A percentile compares a stretch with the other conserved stretches of the same genome.
Evolutionary conservation across 2,888 invertebrate species (phyloP).

Genomic region (Melinaea menophilus): DNA sequence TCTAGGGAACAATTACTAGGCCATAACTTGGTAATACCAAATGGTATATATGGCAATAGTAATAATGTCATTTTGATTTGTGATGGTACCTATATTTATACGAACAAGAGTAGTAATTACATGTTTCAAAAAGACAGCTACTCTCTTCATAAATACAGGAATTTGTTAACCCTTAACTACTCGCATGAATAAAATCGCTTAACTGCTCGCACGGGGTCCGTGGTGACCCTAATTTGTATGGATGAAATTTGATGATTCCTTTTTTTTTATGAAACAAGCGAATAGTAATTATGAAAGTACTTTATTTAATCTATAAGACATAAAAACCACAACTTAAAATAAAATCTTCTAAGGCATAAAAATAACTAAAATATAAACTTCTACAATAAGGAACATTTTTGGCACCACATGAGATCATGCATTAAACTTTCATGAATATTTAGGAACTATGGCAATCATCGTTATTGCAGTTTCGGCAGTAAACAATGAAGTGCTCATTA

Average conservation of each 20-base stretch:
- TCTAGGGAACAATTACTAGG: too few species aligned
- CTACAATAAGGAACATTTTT: slow-evolving; percentile 15
- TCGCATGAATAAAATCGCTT: too few species aligned
- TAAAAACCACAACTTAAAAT: slow-evolving; percentile 11
- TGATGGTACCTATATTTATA: too few species aligned
- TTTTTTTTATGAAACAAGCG: slow-evolving; percentile 10
- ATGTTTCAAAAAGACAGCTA: too few species aligned
- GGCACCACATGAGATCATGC: slow-evolving; percentile 16
- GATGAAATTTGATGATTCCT: slow-evolving; percentile 9
- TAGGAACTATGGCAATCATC: slow-evolving; percentile 19
- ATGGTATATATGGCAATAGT: too few species aligned
- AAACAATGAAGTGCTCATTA: slow-evolving; percentile 18
- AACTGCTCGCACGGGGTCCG: too few species aligned
- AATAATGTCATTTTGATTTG: too few species aligned
- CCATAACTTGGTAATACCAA: too few species aligned
- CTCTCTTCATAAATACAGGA: too few species aligned
- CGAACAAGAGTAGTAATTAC: too few species aligned
- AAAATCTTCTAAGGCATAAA: not conserved
- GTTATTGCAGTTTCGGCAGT: slow-evolving; percentile 20
- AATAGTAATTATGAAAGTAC: slow-evolving; percentile 12
- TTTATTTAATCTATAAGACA: slow-evolving; percentile 12
- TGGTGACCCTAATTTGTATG: too few species aligned
- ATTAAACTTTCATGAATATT: slow-evolving; percentile 18
- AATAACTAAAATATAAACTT: slow-evolving; percentile 14
- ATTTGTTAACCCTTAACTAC: not conserved